Percentiles rank a stretch among this genome's conserved stretches.
Evolutionary conservation across 2,113 vertebrate species (phyloP).

Genomic region (Mirounga angustirostris): DNA sequence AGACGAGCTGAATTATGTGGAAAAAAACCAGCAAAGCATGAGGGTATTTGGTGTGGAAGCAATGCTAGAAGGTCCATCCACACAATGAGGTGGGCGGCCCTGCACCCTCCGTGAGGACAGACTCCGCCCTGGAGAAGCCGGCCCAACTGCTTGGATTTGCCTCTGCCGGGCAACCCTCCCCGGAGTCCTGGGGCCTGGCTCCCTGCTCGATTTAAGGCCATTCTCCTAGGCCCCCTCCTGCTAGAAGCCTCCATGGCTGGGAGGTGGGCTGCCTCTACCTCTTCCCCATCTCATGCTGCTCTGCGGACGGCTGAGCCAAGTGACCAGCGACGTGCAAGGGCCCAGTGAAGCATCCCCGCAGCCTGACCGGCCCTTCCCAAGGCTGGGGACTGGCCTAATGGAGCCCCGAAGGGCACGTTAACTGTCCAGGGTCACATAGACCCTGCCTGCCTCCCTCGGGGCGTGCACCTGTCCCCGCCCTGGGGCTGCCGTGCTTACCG

Average conservation of each 20-base stretch:
- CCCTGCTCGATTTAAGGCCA: not conserved
- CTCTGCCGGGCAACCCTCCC: not conserved
- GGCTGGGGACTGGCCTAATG: not conserved
- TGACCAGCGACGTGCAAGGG: not conserved
- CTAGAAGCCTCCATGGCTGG: fast-evolving
- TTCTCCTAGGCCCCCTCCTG: not conserved
- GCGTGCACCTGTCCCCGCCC: not conserved
- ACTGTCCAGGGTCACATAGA: not conserved
- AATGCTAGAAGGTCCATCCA: not conserved
- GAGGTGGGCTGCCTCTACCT: too few relatives aligned
- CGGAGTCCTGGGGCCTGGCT: not conserved
- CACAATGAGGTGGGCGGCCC: not conserved
- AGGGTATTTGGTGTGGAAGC: not conserved
- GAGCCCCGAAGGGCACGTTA: not conserved
- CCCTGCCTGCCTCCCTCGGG: not conserved
- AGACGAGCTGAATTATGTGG: not conserved
- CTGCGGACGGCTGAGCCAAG: not conserved
- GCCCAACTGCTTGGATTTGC: fast-evolving
- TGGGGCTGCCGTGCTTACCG: not conserved
- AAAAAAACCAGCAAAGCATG: fast-evolving
- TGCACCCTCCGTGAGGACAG: not conserved
- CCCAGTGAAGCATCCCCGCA: fast-evolving
- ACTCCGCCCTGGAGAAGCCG: fast-evolving
- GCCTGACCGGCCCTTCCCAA: not conserved
- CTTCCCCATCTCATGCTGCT: not conserved